A percentile compares a stretch with the other conserved stretches of the same genome.
These are phyloP conservation scores for Lanius ludovicianus DNA, from an alignment of 2,113 vertebrate genomes.

Conservation along the genomic window DNA sequence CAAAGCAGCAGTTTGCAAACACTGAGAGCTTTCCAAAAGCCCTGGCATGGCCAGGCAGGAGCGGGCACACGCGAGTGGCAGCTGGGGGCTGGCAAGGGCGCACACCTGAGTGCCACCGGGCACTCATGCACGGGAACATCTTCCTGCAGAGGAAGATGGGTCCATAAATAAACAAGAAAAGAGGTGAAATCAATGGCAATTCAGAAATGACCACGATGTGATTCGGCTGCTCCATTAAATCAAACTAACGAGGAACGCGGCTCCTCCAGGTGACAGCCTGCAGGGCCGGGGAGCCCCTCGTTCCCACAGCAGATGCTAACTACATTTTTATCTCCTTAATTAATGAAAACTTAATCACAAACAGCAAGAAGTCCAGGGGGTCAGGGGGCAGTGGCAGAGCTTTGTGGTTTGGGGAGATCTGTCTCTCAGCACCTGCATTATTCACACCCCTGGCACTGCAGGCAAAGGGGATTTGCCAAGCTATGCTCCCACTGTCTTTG, in stretches of 20 bases:
- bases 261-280: not conserved
- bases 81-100: not conserved
- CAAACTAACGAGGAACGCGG: not conserved
- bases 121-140: not conserved
- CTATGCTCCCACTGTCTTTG: constrained; percentile 29
- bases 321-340: not conserved
- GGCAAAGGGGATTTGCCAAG: constrained; percentile 23
- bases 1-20: constrained; percentile 46
- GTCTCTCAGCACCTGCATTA: not conserved
- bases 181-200: not conserved
- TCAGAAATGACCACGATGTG: not conserved
- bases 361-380: not conserved
- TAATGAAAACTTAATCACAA: not conserved
- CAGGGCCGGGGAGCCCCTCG: not conserved
- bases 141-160: not conserved
- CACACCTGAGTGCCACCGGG: not conserved
- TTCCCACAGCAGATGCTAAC: not conserved
- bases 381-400: not conserved
- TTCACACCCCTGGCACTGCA: not conserved
- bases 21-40: not conserved
- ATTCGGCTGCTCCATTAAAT: not conserved
- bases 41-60: accelerated
- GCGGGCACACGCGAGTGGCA: accelerated
- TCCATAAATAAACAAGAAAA: not conserved
- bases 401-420: accelerated